Conservation (phyloP, 2,888 invertebrate species). For the Tinea semifulvella region DNA sequence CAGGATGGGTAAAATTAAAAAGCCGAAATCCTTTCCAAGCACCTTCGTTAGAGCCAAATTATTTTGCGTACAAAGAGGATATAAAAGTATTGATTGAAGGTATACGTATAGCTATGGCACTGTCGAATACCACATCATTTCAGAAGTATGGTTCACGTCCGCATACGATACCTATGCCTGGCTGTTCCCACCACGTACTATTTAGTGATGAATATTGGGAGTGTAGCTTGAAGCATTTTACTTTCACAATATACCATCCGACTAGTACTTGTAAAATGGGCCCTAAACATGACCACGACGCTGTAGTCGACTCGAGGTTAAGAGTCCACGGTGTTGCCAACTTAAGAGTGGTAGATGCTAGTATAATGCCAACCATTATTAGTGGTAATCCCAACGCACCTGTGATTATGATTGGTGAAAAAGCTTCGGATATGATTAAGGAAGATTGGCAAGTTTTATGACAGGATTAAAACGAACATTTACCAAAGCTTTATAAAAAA, state of each 20-base stretch:
- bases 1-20: slow-evolving; percentile 85
- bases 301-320: slow-evolving; percentile 82
- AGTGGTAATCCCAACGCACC: slow-evolving; percentile 93
- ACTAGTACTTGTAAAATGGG: slow-evolving; percentile 90
- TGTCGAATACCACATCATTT: slow-evolving; percentile 83
- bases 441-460: slow-evolving; percentile 78
- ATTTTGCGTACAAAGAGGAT: slow-evolving; percentile 87
- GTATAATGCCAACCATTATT: slow-evolving; percentile 88
- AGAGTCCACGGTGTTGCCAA: slow-evolving; percentile 81
- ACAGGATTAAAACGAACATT: slow-evolving; percentile 25
- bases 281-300: slow-evolving; percentile 74
- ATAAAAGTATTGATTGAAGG: slow-evolving; percentile 82
- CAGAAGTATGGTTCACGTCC: slow-evolving; percentile 82
- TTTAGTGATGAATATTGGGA: slow-evolving; percentile 89
- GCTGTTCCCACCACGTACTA: slow-evolving; percentile 76
- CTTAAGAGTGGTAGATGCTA: slow-evolving; percentile 83
- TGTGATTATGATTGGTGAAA: slow-evolving; percentile 90
- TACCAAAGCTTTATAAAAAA: too few species aligned
- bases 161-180: slow-evolving; percentile 82
- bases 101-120: slow-evolving; percentile 81
- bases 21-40: slow-evolving; percentile 83
- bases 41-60: slow-evolving; percentile 91
- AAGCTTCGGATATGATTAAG: slow-evolving; percentile 88
- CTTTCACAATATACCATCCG: slow-evolving; percentile 87
- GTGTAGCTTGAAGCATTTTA: slow-evolving; percentile 82